phyloP scores from a whole-genome alignment of 2,797 vertebrate genomes.

The Darevskia mixta region DNA sequence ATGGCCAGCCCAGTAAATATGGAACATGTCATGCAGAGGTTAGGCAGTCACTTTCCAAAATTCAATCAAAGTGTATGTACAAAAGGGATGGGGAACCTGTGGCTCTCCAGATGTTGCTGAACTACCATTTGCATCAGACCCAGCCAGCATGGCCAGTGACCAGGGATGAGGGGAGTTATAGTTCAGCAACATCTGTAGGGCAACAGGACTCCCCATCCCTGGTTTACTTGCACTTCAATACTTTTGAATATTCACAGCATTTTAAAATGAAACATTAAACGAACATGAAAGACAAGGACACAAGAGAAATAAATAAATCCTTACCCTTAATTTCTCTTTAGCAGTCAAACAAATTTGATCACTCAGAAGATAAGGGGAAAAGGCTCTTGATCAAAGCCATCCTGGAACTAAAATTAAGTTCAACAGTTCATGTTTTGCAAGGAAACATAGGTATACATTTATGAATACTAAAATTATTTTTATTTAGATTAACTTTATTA shows the following conservation, averaged over 20 bases:
- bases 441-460: background rate
- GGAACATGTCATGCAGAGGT: too few relatives aligned
- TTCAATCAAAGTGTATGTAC: background rate
- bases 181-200: background rate
- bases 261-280: background rate
- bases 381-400: constrained; percentile 9
- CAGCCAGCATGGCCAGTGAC: background rate
- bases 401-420: constrained; percentile 3
- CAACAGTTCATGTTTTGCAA: background rate
- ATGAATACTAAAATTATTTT: background rate
- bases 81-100: background rate
- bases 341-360: background rate
- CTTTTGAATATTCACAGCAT: background rate
- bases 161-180: background rate
- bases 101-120: background rate
- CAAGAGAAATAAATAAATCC: background rate
- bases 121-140: too few relatives aligned
- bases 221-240: background rate
- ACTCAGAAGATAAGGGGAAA: background rate
- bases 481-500: background rate
- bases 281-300: background rate
- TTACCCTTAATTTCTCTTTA: constrained; percentile 1
- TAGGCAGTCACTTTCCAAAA: background rate
- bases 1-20: background rate
- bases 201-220: background rate